These are phyloP conservation scores for Falco naumanni DNA, from an alignment of 2,797 vertebrate genomes.

Conservation along the genomic window DNA sequence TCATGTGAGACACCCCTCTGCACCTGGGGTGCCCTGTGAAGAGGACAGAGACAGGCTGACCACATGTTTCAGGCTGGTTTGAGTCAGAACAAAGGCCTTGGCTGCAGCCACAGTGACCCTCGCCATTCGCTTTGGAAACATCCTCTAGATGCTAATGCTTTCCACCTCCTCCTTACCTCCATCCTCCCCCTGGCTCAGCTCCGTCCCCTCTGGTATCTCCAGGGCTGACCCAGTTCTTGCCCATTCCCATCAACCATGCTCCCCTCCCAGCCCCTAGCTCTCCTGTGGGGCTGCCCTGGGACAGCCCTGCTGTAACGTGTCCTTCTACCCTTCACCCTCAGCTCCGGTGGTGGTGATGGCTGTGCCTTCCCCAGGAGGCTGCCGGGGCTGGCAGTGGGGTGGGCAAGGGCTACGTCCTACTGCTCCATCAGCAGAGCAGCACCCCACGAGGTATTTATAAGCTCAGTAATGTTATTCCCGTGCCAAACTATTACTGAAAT, in stretches of 20 bases:
- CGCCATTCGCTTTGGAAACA: not conserved
- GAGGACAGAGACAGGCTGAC: not conserved
- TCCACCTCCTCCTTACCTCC: not conserved
- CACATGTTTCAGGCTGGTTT: not conserved
- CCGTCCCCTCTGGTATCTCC: fast-evolving
- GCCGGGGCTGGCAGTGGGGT: not conserved
- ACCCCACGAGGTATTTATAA: constrained; percentile 62
- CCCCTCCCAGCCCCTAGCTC: not conserved
- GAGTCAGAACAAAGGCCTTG: not conserved
- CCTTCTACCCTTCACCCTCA: not conserved
- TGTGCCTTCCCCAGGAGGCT: not conserved
- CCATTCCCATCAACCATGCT: fast-evolving
- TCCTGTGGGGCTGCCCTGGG: not conserved
- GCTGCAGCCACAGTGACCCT: not conserved
- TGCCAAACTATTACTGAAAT: constrained; percentile 63
- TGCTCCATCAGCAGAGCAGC: constrained; percentile 33
- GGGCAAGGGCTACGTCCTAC: not conserved
- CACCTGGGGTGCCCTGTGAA: fast-evolving
- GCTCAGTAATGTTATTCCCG: constrained; percentile 45
- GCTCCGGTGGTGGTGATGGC: not conserved
- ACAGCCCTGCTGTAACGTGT: fast-evolving
- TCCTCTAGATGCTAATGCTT: not conserved
- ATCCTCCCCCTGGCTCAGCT: not conserved
- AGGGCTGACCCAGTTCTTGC: not conserved
- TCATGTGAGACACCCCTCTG: not conserved